A percentile compares a stretch with the other conserved stretches of the same genome.
Evolutionary conservation across 2,113 vertebrate species (phyloP).

Genomic region (Amazona guildingii): DNA sequence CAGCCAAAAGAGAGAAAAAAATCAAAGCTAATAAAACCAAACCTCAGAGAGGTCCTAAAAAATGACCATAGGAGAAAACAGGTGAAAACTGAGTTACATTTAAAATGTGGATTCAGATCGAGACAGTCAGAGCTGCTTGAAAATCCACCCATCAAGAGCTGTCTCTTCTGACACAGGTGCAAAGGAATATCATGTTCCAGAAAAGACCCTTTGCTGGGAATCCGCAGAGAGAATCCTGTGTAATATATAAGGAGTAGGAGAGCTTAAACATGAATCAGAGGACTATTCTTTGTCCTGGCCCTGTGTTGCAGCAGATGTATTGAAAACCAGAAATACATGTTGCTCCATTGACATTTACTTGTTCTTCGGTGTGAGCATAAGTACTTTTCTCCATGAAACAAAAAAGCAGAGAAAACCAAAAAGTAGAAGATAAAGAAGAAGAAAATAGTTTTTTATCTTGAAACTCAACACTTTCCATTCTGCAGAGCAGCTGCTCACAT

Average conservation of each 20-base stretch:
- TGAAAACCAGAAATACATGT: background rate
- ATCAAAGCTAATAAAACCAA: rapidly evolving
- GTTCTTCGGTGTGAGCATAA: background rate
- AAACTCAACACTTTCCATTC: background rate
- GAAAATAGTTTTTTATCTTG: background rate
- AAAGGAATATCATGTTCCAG: background rate
- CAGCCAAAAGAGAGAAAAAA: background rate
- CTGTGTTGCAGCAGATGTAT: background rate
- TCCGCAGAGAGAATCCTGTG: background rate
- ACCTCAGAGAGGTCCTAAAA: background rate
- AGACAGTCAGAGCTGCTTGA: background rate
- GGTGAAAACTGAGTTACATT: background rate
- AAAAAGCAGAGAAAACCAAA: background rate
- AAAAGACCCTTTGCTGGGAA: background rate
- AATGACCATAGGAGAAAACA: background rate
- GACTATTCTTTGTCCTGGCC: background rate
- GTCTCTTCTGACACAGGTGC: background rate
- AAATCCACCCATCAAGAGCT: background rate
- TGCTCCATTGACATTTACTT: background rate
- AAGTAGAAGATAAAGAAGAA: background rate
- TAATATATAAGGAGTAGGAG: background rate
- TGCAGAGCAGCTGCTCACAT: background rate
- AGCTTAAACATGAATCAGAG: background rate
- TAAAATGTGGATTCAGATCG: background rate
- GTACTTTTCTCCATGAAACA: background rate